These are phyloP conservation scores for Heliothis virescens DNA, from an alignment of 1,140 invertebrate species.

Conservation along the genomic window DNA sequence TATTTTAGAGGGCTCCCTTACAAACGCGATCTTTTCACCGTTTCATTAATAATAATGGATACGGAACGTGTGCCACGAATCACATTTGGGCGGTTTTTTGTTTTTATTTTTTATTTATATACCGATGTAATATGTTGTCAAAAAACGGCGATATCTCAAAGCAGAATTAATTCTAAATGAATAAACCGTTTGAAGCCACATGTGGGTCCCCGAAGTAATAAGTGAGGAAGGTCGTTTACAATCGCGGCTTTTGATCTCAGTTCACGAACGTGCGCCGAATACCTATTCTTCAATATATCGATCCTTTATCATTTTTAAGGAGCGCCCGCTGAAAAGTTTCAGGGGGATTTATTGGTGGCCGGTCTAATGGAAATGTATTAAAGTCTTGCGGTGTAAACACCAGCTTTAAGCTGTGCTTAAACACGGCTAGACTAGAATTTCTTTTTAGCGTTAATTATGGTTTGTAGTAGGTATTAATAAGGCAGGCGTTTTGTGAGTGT, in stretches of 20 bases:
- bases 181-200: conserved; percentile 10
- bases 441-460: too few relatives aligned
- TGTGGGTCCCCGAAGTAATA: conserved; percentile 32
- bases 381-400: not conserved
- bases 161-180: conserved; percentile 23
- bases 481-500: too few relatives aligned
- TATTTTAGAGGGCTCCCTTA: too few relatives aligned
- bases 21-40: too few relatives aligned
- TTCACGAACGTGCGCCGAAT: conserved; percentile 30
- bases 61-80: too few relatives aligned
- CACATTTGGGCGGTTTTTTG: not conserved
- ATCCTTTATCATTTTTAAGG: conserved; percentile 22
- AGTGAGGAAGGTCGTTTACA: conserved; percentile 25
- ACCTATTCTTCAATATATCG: conserved; percentile 10
- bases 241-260: conserved; percentile 32
- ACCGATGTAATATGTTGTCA: not conserved
- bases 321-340: conserved; percentile 8
- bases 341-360: conserved; percentile 1
- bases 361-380: not conserved
- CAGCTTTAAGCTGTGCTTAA: not conserved
- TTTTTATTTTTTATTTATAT: not conserved
- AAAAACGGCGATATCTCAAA: not conserved
- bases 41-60: too few relatives aligned
- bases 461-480: too few relatives aligned
- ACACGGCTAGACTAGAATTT: too few relatives aligned